Base-by-base conservation (phyloP, 2,888 invertebrate species). In the Cephus pygmeus region DNA sequence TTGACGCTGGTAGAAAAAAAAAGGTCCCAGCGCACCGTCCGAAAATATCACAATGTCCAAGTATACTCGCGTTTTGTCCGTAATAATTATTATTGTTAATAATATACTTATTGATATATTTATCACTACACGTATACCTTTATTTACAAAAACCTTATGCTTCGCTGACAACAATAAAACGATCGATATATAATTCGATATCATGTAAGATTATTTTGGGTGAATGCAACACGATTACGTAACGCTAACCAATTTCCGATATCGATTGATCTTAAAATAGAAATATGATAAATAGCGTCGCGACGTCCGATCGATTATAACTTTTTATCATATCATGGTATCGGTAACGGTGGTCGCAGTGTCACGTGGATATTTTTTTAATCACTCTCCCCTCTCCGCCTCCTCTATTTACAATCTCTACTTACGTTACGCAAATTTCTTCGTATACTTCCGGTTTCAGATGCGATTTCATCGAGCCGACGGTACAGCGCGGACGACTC, bases 41-140 rank as follows among this genome's bases (percentile, higher is more conserved):
- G 78, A 85, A 88, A 89, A 90, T 90, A 90, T 90, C 90, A 90
- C 90, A 90, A 90, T 90, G 85, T 89, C 87, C 87, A 88, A 88
- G 88, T 89, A 89, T 89, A 88, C 87, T 87, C 85, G 85, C 83
- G 85, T 85, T 69, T 69, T 69, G 36, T 68, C 33, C 35, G 35
- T 69, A 34, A 34, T 35, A 34, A 68, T 36, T 36, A 34, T 35
- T 75, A 69, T 74, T 35, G 36, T 74, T 74, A 74, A 36, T 34
- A 34, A 23, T 56, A 56, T 75, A 31, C 36, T 78, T 79, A 81
- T 75, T 69, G 33, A 80, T 73, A 79, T 79, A 75, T 68, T 56
- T 85, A 84, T 83, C 83, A 81, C 84, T 87, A 87, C 83, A 88
- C 85, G 87, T 85, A 85, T 87, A 85, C 74, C 80, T 84, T 86